Evolutionary conservation across 2,797 vertebrate species (phyloP), one percentile per base, ranked within the genome.

Genomic region (Rhinichthys osculus): DNA sequence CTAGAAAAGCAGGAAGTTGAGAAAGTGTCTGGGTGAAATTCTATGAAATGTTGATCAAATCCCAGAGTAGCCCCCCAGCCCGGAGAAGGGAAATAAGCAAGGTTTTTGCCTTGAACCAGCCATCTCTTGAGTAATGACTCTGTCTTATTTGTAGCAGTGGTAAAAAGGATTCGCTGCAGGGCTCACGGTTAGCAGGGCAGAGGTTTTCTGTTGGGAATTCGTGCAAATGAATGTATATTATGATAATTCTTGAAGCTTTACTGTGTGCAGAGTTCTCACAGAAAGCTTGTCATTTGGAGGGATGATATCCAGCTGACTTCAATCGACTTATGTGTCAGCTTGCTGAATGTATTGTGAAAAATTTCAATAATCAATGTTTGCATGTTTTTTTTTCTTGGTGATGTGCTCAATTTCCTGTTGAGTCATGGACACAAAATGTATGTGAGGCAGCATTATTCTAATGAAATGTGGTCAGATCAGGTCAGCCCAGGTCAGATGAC

Each of bases 21-120:
- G 70, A 64, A 70, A 62, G 57, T 64, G 17, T 79, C 67, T 79
- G 83, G n/a, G 30, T 81, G 42, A 73, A 79, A 62, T 71, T 72
- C 67, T 67, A 23, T 76, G 81, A 86, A 74, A 82, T 78, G 73
- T 78, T 86, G 85, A 86, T 82, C 50, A 83, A 78, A 42, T 77
- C 81, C 73, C 33, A 77, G 35, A 82, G 47, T 69, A 57, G 33
- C 70, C 85, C 33, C 66, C 38, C 30, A 67, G 80, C 70, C 42
- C n/a, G 8, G 70, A 42, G 40, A 70, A 78, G 38, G 38, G 67
- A 85, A 85, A 86, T 40, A 86, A 76, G 38, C 35, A 57, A 40
- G 27, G 17, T 70, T 82, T 86, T 42, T 82, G 23, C 71, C 64
- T 82, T 86, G 71, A 69, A 83, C 67, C 38, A 77, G 59, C 38